Evolutionary conservation across 2,113 vertebrate species (phyloP), one percentile per base, ranked within the genome.

Genomic region (Tetrax tetrax): DNA sequence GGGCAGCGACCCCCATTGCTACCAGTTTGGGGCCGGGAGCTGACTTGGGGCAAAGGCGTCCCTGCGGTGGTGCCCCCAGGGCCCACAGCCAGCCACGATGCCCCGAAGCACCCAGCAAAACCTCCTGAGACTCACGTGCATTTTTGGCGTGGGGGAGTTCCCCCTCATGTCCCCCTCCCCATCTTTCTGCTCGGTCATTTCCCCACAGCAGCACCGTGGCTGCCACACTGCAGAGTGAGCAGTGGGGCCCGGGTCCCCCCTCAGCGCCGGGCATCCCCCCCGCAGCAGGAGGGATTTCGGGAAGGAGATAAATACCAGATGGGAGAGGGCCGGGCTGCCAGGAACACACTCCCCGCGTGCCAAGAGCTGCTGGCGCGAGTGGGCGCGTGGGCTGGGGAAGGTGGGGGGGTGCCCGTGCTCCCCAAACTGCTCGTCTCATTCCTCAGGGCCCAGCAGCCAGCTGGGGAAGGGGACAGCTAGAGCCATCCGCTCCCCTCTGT

Each of bases 291-390:
- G 93, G 90, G 90, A 95, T 97, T 94, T 96, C 88, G 38, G 94
- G 89, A 95, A 96, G 87, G 65, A 90, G 89, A 91, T 92, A 96
- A 97, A 96, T 91, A 95, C 89, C 93, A 97, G 93, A 93, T 96
- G 96, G 93, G 81, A 90, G 91, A 93, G 66, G 85, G 80, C 75
- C 0, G 37, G 95, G 91, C 93, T 97, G 96, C 92, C 97, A 96
- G 96, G 96, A 97, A 95, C 91, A 90, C 66, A 69, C 53, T 94
- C 45, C 74, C 78, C 0, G 8, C 2, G 9, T 96, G 94, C 94
- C 89, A 96, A 95, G 87, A 97, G 93, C 80, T 94, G 83, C 89
- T 97, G 93, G 95, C 85, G 1, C 0, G 82, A 25, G 69, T 90
- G 78, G 88, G 91, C 0, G 82, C 28, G 69, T 90, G 78, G 88